Conservation (phyloP, 2,888 invertebrate genomes). For the Metellina segmentata region DNA sequence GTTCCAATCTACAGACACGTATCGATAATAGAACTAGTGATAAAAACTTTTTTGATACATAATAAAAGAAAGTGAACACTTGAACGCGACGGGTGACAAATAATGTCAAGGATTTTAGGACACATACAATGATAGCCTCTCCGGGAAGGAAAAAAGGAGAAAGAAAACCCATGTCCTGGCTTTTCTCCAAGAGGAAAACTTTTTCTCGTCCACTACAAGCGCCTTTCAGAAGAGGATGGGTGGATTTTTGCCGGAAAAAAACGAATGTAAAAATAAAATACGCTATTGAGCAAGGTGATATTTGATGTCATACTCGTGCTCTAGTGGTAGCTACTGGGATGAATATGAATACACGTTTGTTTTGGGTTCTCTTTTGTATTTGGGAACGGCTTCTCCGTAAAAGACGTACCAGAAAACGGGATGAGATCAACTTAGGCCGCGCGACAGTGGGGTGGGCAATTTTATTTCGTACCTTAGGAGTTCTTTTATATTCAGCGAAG, state of each 20-base stretch:
- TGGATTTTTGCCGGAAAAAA: slow-evolving; percentile 13
- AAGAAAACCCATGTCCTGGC: slow-evolving; percentile 43
- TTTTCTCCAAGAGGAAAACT: slow-evolving; percentile 39
- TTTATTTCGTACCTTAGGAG: too few species aligned
- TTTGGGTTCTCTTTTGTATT: neutral
- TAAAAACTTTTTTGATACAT: slow-evolving; percentile 53
- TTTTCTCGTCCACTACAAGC: slow-evolving; percentile 2
- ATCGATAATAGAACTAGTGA: slow-evolving; percentile 36
- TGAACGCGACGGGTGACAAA: slow-evolving; percentile 48
- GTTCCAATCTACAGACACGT: neutral
- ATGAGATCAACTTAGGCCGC: too few species aligned
- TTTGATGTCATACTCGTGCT: slow-evolving; percentile 47
- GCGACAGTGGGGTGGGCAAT: too few species aligned
- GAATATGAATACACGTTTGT: slow-evolving; percentile 18
- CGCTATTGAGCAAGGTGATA: slow-evolving; percentile 38
- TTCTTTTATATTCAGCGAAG: too few species aligned
- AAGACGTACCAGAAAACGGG: too few species aligned
- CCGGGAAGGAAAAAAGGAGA: neutral
- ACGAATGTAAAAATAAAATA: slow-evolving; percentile 11
- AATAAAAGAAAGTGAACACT: slow-evolving; percentile 50
- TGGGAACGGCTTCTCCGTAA: too few species aligned
- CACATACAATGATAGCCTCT: slow-evolving; percentile 32
- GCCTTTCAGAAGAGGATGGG: neutral
- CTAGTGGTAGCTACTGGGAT: slow-evolving; percentile 36
- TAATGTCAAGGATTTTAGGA: slow-evolving; percentile 49